phyloP scores from a whole-genome alignment of 2,113 vertebrate species.

The Andinoacara biseriatus region DNA sequence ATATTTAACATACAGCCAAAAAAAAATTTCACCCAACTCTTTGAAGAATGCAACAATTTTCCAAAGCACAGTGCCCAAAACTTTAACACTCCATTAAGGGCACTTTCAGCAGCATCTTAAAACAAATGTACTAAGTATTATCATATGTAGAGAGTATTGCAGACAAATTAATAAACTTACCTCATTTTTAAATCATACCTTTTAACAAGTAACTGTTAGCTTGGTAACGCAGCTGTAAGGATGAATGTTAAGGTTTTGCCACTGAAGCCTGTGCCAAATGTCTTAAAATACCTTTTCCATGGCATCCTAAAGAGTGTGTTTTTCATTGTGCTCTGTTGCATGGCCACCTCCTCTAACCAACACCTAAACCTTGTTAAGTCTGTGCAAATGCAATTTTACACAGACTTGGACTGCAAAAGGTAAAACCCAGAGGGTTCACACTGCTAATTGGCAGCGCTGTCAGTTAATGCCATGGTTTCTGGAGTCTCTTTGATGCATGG shows the following conservation, averaged over 20 bases:
- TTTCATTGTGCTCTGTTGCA: background rate
- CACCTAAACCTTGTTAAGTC: constrained; percentile 7
- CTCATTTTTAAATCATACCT: background rate
- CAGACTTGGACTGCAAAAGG: background rate
- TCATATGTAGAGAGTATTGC: background rate
- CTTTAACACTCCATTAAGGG: background rate
- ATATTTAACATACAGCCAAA: background rate
- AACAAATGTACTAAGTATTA: background rate
- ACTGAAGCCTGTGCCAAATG: background rate
- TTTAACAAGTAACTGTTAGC: background rate
- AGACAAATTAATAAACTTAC: background rate
- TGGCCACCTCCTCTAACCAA: background rate
- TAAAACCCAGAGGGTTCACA: constrained; percentile 8
- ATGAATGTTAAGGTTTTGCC: background rate
- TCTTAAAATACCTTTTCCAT: background rate
- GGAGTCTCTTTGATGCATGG: constrained; percentile 51
- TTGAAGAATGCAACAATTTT: background rate
- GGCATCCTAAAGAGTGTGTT: background rate
- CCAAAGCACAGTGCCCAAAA: background rate
- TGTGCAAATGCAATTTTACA: constrained; percentile 14
- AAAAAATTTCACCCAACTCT: background rate
- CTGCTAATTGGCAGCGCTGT: constrained; percentile 47
- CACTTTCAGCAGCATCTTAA: background rate
- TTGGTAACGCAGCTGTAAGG: background rate
- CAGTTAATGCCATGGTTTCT: constrained; percentile 37